Conservation (phyloP, 2,888 invertebrate genomes). For the Ophion costatus region DNA sequence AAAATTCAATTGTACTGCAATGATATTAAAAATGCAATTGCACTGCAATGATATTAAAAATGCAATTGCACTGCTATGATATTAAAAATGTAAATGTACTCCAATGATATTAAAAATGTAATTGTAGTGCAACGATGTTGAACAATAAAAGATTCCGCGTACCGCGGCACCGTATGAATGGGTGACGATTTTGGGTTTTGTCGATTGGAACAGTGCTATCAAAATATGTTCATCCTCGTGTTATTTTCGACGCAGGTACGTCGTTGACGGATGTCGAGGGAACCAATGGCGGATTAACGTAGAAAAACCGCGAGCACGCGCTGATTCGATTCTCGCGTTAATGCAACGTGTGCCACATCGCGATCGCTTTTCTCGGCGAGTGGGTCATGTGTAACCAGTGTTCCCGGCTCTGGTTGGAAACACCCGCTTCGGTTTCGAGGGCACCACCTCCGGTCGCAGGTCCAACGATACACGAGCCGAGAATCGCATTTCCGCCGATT, state of each 20-base stretch:
- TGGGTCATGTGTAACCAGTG: conserved; percentile 96
- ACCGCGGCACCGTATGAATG: conserved; percentile 17
- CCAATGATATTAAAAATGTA: background rate
- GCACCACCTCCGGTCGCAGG: conserved; percentile 80
- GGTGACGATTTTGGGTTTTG: conserved; percentile 34
- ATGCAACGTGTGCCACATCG: conserved; percentile 94
- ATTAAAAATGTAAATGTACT: background rate
- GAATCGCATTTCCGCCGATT: conserved; percentile 86
- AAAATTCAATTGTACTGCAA: background rate
- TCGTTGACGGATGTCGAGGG: background rate
- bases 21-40: background rate
- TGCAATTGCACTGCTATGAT: background rate
- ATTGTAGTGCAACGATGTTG: conserved; percentile 5
- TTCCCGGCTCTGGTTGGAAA: conserved; percentile 89
- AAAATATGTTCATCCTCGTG: background rate
- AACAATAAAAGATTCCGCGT: conserved; percentile 51
- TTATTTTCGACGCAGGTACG: conserved; percentile 33
- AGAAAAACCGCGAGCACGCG: conserved; percentile 13
- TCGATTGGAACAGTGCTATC: conserved; percentile 13
- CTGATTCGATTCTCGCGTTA: conserved; percentile 60
- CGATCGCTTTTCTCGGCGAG: conserved; percentile 93
- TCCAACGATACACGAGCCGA: conserved; percentile 91
- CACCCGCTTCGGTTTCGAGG: conserved; percentile 72
- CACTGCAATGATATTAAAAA: background rate
- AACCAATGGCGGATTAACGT: conserved; percentile 7